These are phyloP conservation scores for Chrysomela aeneicollis DNA, from an alignment of 2,888 invertebrate genomes.

Conservation along the genomic window DNA sequence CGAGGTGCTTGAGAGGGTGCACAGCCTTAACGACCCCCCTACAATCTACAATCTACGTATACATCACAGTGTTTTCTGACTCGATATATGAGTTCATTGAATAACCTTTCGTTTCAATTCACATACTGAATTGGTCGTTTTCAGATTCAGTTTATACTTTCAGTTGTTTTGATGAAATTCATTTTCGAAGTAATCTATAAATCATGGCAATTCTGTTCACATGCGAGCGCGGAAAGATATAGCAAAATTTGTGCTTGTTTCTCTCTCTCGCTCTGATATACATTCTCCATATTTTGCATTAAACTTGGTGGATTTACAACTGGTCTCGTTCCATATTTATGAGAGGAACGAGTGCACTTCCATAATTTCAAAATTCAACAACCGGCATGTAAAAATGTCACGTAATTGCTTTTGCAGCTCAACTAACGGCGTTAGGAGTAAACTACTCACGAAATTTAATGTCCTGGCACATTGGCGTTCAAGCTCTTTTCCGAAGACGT, in stretches of 20 bases:
- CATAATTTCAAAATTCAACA: slow-evolving; percentile 41
- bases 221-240: neutral
- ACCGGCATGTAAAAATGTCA: slow-evolving; percentile 36
- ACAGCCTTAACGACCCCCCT: no score
- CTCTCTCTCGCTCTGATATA: neutral
- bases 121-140: no score
- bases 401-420: slow-evolving; percentile 33
- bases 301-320: slow-evolving; percentile 13
- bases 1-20: no score
- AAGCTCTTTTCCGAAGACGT: neutral
- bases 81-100: no score
- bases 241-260: neutral
- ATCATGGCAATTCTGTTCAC: no score
- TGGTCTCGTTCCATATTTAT: slow-evolving; percentile 25
- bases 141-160: no score
- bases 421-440: slow-evolving; percentile 31
- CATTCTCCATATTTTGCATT: slow-evolving; percentile 9
- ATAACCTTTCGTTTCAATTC: no score
- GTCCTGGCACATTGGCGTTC: slow-evolving; percentile 4
- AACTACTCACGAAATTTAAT: slow-evolving; percentile 29
- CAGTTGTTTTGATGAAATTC: no score
- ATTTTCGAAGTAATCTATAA: no score
- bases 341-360: slow-evolving; percentile 22
- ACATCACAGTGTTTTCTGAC: no score
- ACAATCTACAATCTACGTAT: no score